Conservation (phyloP, 2,113 vertebrate species). For the Diphyllodes magnificus region DNA sequence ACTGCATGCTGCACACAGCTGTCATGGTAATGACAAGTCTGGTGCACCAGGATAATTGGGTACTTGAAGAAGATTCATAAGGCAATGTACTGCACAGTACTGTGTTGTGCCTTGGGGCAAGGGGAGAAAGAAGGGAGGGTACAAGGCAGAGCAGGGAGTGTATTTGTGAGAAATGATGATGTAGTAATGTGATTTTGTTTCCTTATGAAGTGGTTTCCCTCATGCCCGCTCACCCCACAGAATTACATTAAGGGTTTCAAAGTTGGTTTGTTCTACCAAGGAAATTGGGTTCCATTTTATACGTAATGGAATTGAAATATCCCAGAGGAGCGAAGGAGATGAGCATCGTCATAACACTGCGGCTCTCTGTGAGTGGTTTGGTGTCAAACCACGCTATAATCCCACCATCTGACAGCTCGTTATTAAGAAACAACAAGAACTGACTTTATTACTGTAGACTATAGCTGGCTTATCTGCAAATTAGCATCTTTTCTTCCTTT, state of each 20-base stretch:
- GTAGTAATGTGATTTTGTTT: slow-evolving; percentile 50
- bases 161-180: slow-evolving; percentile 64
- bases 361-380: background rate
- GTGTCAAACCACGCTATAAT: slow-evolving; percentile 57
- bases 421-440: slow-evolving; percentile 68
- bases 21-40: slow-evolving; percentile 70
- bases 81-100: slow-evolving; percentile 55
- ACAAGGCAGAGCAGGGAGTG: slow-evolving; percentile 3
- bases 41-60: slow-evolving; percentile 73
- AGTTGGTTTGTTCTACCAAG: background rate
- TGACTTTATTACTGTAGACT: slow-evolving; percentile 63
- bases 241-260: slow-evolving; percentile 26
- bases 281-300: background rate
- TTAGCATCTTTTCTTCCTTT: slow-evolving; percentile 69
- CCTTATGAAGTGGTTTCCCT: background rate
- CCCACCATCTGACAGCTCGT: slow-evolving; percentile 66
- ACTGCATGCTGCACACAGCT: slow-evolving; percentile 45
- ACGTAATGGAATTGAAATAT: background rate
- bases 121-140: slow-evolving; percentile 22
- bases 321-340: background rate
- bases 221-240: background rate
- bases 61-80: slow-evolving; percentile 79
- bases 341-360: background rate
- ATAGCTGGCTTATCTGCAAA: slow-evolving; percentile 57
- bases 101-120: slow-evolving; percentile 63